Base-by-base conservation (phyloP, 2,888 invertebrate species). In the Scaeva pyrastri region DNA sequence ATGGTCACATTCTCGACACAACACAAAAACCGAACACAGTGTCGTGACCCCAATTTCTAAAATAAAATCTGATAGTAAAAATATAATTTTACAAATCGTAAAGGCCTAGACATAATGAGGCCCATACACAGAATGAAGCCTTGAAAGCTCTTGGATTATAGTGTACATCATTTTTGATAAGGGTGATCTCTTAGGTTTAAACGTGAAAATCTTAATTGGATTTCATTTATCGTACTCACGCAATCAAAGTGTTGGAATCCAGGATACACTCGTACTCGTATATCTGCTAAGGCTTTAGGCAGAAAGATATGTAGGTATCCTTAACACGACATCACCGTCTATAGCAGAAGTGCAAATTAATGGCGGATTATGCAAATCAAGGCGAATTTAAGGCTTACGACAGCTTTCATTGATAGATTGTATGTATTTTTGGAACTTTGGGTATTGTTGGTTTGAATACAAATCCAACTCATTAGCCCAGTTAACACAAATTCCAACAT, bases 151-250 rank as follows among this genome's bases (percentile, higher is more conserved):
- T 39, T 14, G 39, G 58, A 26, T 52, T 52, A 31, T 31, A 16
- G 16, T 16, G 26, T 56, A 36, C 16, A 56, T 56, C 31, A 16
- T 56, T 31, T 56, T 60, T 41, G 26, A 16, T 26, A 31, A 41
- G n/a, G 41, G 23, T 23, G n/a, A 43, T 12, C 19, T 43, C 23
- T 41, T n/a, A 16, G 23, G 14, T n/a, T 39, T 19, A 39, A 6
- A 12, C 19, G 14, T 11, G 12, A 19, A 58, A 14, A 23, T n/a
- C n/a, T 62, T 4, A 43, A 62, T 62, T 62, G 8, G 41, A 41
- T 62, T 62, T 43, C n/a, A 62, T 62, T 62, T 62, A 62, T 62
- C 62, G 43, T 41, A 41, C 62, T n/a, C n/a, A 62, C 41, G 62
- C 62, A 62, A 62, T 62, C 62, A 23, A 43, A 43, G 41, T 60